Evolutionary conservation across 1,140 invertebrate genomes (phyloP).

Genomic region (Meteorus sp.): DNA sequence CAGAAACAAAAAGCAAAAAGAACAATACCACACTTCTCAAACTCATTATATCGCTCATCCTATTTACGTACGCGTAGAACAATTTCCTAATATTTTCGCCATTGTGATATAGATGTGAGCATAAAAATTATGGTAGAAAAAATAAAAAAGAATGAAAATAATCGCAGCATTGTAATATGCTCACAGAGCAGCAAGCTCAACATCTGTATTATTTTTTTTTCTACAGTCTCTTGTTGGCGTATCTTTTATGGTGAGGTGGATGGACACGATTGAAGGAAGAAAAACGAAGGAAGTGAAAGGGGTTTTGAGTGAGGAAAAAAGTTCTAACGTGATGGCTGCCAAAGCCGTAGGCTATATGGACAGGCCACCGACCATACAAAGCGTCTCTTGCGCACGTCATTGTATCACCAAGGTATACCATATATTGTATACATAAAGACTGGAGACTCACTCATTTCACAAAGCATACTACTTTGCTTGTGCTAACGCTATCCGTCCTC

Average conservation of each 20-base stretch:
- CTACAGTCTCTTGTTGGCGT: neutral
- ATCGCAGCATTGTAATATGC: neutral
- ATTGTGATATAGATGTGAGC: no score
- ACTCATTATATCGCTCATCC: no score
- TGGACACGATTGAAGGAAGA: conserved; percentile 1
- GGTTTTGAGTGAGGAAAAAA: neutral
- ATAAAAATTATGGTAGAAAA: no score
- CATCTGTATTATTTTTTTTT: neutral
- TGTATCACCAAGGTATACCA: no score
- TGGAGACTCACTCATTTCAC: conserved; percentile 13
- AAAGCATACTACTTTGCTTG: conserved; percentile 8
- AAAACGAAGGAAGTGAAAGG: neutral
- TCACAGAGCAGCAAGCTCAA: neutral
- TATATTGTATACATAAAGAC: conserved; percentile 1
- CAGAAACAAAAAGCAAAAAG: neutral
- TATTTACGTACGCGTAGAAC: neutral
- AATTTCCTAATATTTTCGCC: neutral
- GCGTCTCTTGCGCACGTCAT: neutral
- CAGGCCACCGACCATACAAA: neutral
- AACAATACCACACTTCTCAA: no score
- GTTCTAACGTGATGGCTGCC: neutral
- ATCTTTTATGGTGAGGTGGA: neutral
- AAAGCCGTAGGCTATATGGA: neutral
- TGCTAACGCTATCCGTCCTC: neutral
- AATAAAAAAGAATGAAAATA: no score